Evolutionary conservation across 2,113 vertebrate species (phyloP), one percentile per base, ranked within the genome.

Genomic region (Osmerus eperlanus): DNA sequence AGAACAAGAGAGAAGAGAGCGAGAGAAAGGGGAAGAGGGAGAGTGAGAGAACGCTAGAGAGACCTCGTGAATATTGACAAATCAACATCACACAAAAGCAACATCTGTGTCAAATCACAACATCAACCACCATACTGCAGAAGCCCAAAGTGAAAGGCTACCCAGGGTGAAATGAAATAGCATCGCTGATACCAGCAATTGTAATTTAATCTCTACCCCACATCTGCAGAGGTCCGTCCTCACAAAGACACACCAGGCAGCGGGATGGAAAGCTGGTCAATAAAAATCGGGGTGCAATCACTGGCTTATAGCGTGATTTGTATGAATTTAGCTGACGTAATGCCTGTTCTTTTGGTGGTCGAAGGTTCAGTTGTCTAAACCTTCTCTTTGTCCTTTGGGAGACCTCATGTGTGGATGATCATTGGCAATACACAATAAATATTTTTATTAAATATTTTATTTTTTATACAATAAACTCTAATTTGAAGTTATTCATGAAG

Each of bases 201-300:
- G 47, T 28, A 62, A 61, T 76, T 81, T 78, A 47, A 65, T 65
- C 58, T 71, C 78, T 61, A 75, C 77, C 75, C 76, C 68, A 60
- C 85, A 80, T 79, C 60, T 55, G 15, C 41, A 28, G 61, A 63
- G 32, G 64, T 71, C 61, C 75, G 78, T 65, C 79, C 69, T 76
- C 53, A 81, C 80, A 67, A 78, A 85, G 82, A 84, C 73, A 83
- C 84, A 84, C 79, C 72, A 75, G 54, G 65, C 75, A 18, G 82
- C 78, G 69, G 76, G 82, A 80, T 77, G 77, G 77, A 80, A 72
- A 70, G 62, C 3, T 0, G n/a, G 56, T n/a, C 56, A 59, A 21
- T 59, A 59, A 47, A 47, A 47, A 9, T 47, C 9, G 41, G 7
- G 9, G 9, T 11, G 41, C 41, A 47, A 47, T 47, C 41, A 47